Base-by-base conservation (phyloP, 2,797 vertebrate genomes). In the Bovichtus variegatus region DNA sequence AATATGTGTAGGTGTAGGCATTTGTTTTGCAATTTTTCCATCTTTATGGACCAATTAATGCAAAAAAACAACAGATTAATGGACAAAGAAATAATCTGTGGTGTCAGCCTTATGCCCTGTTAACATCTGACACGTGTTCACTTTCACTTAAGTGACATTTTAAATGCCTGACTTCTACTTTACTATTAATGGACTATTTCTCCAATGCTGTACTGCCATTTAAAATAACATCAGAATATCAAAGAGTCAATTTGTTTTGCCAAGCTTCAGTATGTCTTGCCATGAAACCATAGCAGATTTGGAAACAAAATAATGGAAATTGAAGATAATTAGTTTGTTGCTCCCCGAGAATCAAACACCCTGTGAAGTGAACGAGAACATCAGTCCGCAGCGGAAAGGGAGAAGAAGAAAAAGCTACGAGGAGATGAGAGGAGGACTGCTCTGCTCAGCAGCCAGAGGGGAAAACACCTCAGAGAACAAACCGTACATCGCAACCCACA, bases 401-500 rank as follows among this genome's bases (percentile, higher is more conserved):
- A 43, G 19, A 34, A 7, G 7, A 38, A 16, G 5, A 29, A 15
- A 6, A 9, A 40, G 9, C 25, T 34, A 44, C 11, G 8, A 12
- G 10, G 0, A 43, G 23, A 5, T 23, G 57, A 31, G 46, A 29
- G 53, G 31, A 34, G 8, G n/a, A 21, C 15, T 2, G n/a, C 1
- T 16, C 3, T 59, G 16, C 50, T 75, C 63, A 47, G n/a, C 47
- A 40, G 71, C 15, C 5, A 43, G 51, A 25, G 23, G 60, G 11
- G n/a, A 36, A 59, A 34, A 66, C 29, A 55, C 41, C 19, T 54
- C 25, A 41, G 18, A 0, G 29, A 57, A 41, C 47, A 53, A 8
- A 76, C 6, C 38, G 27, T 29, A 71, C 54, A 19, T 71, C 77
- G 78, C 51, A 50, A 62, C 27, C 15, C 27, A 61, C 29, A 53